Conservation (phyloP, 2,113 vertebrate genomes). For the Sinocyclocheilus maitianheensis region DNA sequence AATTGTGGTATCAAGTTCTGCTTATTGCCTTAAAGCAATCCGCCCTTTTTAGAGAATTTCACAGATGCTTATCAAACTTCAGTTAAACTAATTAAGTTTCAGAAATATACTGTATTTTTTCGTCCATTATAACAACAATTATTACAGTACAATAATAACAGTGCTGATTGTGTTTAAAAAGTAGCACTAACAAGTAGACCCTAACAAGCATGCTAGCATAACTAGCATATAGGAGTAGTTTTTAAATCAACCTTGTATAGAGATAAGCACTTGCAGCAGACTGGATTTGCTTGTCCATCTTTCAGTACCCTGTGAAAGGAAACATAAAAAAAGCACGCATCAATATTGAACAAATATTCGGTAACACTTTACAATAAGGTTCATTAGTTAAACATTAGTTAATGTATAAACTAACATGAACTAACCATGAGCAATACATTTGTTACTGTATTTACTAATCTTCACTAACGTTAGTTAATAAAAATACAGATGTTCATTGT, state of each 20-base stretch:
- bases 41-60: background rate
- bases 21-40: background rate
- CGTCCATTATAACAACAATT: background rate
- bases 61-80: background rate
- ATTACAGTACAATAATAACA: too few species aligned
- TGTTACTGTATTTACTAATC: too few species aligned
- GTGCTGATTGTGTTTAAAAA: too few species aligned
- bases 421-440: too few species aligned
- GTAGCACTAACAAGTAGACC: background rate
- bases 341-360: background rate
- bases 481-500: too few species aligned
- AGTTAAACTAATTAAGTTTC: background rate
- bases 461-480: too few species aligned
- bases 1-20: background rate
- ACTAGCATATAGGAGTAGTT: background rate
- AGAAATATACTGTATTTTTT: background rate
- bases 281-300: constrained; percentile 99
- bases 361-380: too few species aligned
- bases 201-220: background rate
- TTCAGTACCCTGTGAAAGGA: constrained; percentile 87
- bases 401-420: too few species aligned
- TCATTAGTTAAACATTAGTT: too few species aligned
- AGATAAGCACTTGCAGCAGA: constrained; percentile 97
- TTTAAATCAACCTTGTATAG: constrained; percentile 88
- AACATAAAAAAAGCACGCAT: background rate